Base-by-base conservation (phyloP, 2,797 vertebrate species). In the Coendou prehensilis region DNA sequence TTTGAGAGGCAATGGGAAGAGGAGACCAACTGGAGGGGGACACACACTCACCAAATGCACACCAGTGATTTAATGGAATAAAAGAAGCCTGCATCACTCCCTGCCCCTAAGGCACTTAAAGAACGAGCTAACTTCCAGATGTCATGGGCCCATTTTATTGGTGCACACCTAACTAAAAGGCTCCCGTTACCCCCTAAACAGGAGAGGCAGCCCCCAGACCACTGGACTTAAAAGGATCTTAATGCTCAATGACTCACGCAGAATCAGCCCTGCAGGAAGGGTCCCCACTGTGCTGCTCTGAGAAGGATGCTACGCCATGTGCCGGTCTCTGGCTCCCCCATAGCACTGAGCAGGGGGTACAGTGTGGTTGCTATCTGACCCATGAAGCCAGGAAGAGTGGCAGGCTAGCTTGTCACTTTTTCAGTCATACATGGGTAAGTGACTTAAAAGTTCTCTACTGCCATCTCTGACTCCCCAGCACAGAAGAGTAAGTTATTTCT, bases 291-390 rank as follows among this genome's bases (percentile, higher is more conserved):
- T 11, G 37, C 57, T 30, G 76, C 56, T 13, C 50, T 5, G 26
- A 73, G 59, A 26, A 37, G 54, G 54, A 52, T 6, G 8, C 5
- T 0, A 30, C n/a, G 59, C 45, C 3, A 0, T 23, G 15, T 63
- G 22, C 61, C 3, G 0, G 54, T 17, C 41, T 69, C 4, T 56
- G n/a, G 50, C 6, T n/a, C 26, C n/a, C 50, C 37, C 41, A 20
- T 17, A 50, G 73, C 1, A 30, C 71, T 52, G 0, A 1, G 17
- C 17, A 52, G n/a, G 28, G 28, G 56, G 26, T 0, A 20, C 45
- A 61, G 75, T 11, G 26, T 17, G 47, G 28, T 4, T 73, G 71
- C 71, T 13, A 59, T 33, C 30, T 41, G 52, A n/a, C 6, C 3
- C 45, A 76, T 1, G 17, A 71, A 71, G 75, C 18, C 71, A 13